These are phyloP conservation scores for Caiman crocodilus DNA, from an alignment of 2,797 vertebrate genomes.

Conservation along the genomic window DNA sequence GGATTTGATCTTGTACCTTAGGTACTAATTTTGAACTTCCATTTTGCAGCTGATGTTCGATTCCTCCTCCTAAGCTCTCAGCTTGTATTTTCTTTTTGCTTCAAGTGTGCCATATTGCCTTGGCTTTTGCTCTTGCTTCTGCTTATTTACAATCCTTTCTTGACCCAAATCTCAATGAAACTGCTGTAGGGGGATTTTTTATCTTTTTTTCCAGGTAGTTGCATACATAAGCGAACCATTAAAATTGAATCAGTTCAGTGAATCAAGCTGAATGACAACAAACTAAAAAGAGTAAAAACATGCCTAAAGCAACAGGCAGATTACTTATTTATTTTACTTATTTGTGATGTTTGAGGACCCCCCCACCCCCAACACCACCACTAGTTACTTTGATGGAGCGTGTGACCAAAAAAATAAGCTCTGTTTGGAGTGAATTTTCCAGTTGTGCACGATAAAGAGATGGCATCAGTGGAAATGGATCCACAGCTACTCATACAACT, in stretches of 20 bases:
- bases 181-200: conserved; percentile 77
- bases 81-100: conserved; percentile 65
- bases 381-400: conserved; percentile 29
- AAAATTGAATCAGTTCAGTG: conserved; percentile 77
- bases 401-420: neutral
- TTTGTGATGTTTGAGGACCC: conserved; percentile 32
- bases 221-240: conserved; percentile 79
- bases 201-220: conserved; percentile 77
- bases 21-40: conserved; percentile 68
- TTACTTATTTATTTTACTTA: conserved; percentile 64
- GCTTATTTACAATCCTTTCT: conserved; percentile 79
- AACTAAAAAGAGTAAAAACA: conserved; percentile 67
- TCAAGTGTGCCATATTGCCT: conserved; percentile 41
- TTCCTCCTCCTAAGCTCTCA: conserved; percentile 53
- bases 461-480: neutral
- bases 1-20: conserved; percentile 66
- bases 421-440: neutral
- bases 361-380: neutral
- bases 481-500: neutral
- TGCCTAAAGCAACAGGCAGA: conserved; percentile 53
- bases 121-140: conserved; percentile 72
- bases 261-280: conserved; percentile 73
- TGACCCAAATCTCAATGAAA: conserved; percentile 74
- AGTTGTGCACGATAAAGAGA: neutral
- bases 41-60: conserved; percentile 56